Conservation (phyloP, 2,888 invertebrate species). For the Eledona agricola region DNA sequence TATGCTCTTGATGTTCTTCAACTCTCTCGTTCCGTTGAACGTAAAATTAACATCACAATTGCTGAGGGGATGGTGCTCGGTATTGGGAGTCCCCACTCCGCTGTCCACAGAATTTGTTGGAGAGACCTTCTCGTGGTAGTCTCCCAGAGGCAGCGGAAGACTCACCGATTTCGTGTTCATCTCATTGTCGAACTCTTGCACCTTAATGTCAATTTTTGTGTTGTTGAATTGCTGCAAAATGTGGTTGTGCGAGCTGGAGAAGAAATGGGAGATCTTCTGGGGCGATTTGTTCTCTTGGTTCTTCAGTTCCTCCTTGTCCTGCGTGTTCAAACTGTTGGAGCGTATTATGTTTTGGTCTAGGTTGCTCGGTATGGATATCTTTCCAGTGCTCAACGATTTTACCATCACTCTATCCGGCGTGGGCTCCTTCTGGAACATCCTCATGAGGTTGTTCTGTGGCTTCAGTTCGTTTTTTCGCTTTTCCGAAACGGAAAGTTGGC, state of each 20-base stretch:
- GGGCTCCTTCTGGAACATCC: slow-evolving; percentile 52
- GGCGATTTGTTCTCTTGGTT: slow-evolving; percentile 25
- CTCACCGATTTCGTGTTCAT: slow-evolving; percentile 47
- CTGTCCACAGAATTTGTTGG: slow-evolving; percentile 65
- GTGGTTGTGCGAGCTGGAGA: slow-evolving; percentile 75
- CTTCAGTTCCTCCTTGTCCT: slow-evolving; percentile 40
- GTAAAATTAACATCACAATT: slow-evolving; percentile 82
- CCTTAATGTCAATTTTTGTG: slow-evolving; percentile 57
- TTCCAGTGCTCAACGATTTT: slow-evolving; percentile 59
- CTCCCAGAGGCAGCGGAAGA: slow-evolving; percentile 38
- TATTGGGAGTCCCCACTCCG: slow-evolving; percentile 71
- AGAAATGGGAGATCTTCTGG: slow-evolving; percentile 64
- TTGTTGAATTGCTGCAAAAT: slow-evolving; percentile 68
- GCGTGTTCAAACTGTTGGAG: slow-evolving; percentile 53
- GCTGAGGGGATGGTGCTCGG: slow-evolving; percentile 73
- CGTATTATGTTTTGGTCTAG: slow-evolving; percentile 45
- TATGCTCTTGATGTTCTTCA: slow-evolving; percentile 73
- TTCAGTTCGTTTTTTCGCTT: slow-evolving; percentile 58
- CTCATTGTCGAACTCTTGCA: slow-evolving; percentile 51
- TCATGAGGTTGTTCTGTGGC: slow-evolving; percentile 53
- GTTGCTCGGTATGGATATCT: slow-evolving; percentile 48
- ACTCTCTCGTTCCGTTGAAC: slow-evolving; percentile 81
- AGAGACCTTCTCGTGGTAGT: slow-evolving; percentile 46
- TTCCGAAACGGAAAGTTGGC: slow-evolving; percentile 67
- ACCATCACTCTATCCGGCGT: slow-evolving; percentile 55